Conservation (phyloP, 2,797 vertebrate genomes). For the Gallinago nigripennis region DNA sequence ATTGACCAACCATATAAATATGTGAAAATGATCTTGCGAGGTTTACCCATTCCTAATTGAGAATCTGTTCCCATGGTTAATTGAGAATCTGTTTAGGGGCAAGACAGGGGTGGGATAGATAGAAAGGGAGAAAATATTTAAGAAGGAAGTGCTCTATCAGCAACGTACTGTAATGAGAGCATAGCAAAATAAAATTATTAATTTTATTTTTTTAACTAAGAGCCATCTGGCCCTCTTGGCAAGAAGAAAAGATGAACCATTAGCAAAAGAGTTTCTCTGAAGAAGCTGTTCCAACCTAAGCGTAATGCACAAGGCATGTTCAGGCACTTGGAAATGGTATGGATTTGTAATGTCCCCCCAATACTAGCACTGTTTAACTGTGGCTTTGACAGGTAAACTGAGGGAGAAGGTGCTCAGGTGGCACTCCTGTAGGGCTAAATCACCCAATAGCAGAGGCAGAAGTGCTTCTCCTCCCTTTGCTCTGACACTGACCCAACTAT, state of each 20-base stretch:
- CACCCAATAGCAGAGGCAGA: not conserved
- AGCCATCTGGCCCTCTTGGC: constrained; percentile 62
- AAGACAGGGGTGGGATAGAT: constrained; percentile 17
- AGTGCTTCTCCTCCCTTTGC: not conserved
- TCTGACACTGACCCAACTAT: not conserved
- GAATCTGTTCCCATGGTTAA: constrained; percentile 47
- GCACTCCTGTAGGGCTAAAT: not conserved
- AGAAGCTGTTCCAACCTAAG: not conserved
- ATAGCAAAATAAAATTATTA: not conserved
- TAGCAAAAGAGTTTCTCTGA: constrained; percentile 12
- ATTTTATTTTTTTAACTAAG: constrained; percentile 16
- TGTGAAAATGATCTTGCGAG: constrained; percentile 9
- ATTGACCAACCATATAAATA: constrained; percentile 43
- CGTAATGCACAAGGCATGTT: not conserved
- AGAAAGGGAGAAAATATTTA: constrained; percentile 43
- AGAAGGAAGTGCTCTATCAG: constrained; percentile 31
- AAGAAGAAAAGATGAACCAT: not conserved
- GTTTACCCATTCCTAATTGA: constrained; percentile 50
- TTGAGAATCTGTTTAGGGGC: constrained; percentile 59
- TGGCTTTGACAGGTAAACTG: not conserved
- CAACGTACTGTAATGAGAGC: constrained; percentile 2
- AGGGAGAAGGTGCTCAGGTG: not conserved
- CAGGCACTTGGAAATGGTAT: not conserved
- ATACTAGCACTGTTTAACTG: not conserved
- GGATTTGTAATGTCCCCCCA: not conserved